These are phyloP conservation scores for Brachyrhaphis roseni DNA, from an alignment of 2,797 vertebrate species.

Conservation along the genomic window DNA sequence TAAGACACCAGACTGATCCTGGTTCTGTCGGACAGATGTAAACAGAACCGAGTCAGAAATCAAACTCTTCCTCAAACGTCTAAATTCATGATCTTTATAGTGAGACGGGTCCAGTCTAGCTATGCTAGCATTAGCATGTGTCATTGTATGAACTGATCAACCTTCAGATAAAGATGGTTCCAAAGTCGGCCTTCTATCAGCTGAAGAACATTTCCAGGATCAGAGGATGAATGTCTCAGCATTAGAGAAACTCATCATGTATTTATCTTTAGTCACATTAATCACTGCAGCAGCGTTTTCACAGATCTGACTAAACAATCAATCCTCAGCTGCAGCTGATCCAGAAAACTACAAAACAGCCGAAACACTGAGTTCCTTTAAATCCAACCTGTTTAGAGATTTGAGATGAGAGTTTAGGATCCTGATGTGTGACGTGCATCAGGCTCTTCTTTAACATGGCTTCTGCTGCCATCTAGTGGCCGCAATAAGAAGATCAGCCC, in stretches of 20 bases:
- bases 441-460: not conserved
- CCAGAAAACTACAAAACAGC: too few species aligned
- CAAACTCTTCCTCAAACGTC: not conserved
- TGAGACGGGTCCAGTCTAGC: not conserved
- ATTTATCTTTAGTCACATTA: too few species aligned
- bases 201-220: too few species aligned
- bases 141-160: too few species aligned
- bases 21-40: not conserved
- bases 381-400: not conserved
- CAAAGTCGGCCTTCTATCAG: too few species aligned
- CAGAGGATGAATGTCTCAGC: too few species aligned
- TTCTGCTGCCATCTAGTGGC: slow-evolving; percentile 11
- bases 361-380: not conserved
- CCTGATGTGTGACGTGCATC: not conserved
- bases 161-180: too few species aligned
- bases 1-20: not conserved
- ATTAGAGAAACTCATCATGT: too few species aligned
- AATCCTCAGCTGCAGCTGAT: too few species aligned
- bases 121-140: not conserved
- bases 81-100: too few species aligned
- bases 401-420: not conserved
- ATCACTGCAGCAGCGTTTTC: too few species aligned
- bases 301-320: too few species aligned
- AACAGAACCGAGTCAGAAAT: not conserved
- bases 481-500: not conserved